Base-by-base conservation (phyloP, 1,140 invertebrate genomes). In the Tribolium madens region DNA sequence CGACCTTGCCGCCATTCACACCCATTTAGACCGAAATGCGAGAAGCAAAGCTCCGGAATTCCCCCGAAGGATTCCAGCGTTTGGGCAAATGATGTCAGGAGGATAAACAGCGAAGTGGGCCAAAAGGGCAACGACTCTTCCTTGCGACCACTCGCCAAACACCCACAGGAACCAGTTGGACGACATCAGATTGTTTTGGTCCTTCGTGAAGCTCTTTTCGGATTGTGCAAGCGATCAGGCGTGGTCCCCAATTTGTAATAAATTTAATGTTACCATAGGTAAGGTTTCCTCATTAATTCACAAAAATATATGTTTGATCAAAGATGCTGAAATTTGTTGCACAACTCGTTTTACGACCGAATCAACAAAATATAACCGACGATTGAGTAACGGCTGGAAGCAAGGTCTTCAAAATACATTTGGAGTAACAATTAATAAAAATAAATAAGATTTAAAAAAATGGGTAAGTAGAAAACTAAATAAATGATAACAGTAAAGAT, bases 231-330 rank as follows among this genome's bases (percentile, higher is more conserved):
- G n/a, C 6, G 13, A 4, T 9, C 14, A 18, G 57, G 57, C 57
- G 57, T 64, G 57, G 57, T 33, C 26, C 18, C 57, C 57, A 64
- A 64, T 64, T 64, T 64, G 57, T 64, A 64, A 64, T 64, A 64
- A 64, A 64, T 64, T 64, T 64, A 64, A 13, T 33, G 57, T 64
- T 64, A 64, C 57, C 57, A 33, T 64, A 64, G 57, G 57, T 64
- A 64, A 64, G 57, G 57, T 64, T 64, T 64, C 57, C 57, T 64
- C 57, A 64, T 64, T 64, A 64, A 64, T 64, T 64, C 57, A 33
- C 21, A 64, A 64, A 64, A 64, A 64, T 26, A 50, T 64, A 12
- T 64, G 26, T 64, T 64, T 64, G 57, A 64, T 64, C 26, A 64
- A 64, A 64, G 57, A 64, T 64, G 21, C 57, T 64, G 57, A 64